Conservation (phyloP, 2,113 vertebrate genomes). For the Entosphenus tridentatus region DNA sequence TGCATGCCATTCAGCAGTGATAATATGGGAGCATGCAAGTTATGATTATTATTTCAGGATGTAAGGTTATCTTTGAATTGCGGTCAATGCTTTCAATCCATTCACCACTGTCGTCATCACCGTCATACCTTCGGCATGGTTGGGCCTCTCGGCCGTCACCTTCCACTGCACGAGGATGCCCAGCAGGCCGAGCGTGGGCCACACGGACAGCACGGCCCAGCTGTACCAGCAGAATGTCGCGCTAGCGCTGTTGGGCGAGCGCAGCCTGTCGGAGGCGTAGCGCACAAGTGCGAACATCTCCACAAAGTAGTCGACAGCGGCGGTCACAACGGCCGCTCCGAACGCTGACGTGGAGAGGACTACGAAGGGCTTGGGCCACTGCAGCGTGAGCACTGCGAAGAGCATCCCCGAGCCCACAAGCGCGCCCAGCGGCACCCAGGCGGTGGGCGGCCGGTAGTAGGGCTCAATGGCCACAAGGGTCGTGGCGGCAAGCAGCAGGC, state of each 20-base stretch:
- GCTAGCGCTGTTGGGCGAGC: constrained; percentile 16
- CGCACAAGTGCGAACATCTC: constrained; percentile 35
- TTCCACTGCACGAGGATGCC: constrained; percentile 53
- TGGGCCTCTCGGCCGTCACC: constrained; percentile 35
- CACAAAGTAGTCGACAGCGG: constrained; percentile 46
- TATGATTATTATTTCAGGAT: too few species aligned
- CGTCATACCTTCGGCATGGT: constrained; percentile 34
- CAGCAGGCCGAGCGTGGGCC: constrained; percentile 40
- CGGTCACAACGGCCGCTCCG: constrained; percentile 40
- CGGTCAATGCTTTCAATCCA: too few species aligned
- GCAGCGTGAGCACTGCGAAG: constrained; percentile 44
- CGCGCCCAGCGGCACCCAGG: constrained; percentile 47
- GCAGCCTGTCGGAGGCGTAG: constrained; percentile 31
- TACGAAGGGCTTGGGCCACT: constrained; percentile 47
- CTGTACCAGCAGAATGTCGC: constrained; percentile 51
- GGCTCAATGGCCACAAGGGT: constrained; percentile 33
- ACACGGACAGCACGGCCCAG: constrained; percentile 50
- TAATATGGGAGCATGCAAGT: too few species aligned
- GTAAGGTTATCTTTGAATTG: too few species aligned
- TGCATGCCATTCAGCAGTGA: too few species aligned
- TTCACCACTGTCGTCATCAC: not conserved
- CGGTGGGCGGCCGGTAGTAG: constrained; percentile 35
- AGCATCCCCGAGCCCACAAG: constrained; percentile 42
- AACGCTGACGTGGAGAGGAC: constrained; percentile 41
- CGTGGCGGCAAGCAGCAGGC: constrained; percentile 38